Percentiles rank a stretch among this genome's conserved stretches.
These are phyloP conservation scores for Eremobia ochroleuca DNA, from an alignment of 2,888 invertebrate genomes.

Conservation along the genomic window DNA sequence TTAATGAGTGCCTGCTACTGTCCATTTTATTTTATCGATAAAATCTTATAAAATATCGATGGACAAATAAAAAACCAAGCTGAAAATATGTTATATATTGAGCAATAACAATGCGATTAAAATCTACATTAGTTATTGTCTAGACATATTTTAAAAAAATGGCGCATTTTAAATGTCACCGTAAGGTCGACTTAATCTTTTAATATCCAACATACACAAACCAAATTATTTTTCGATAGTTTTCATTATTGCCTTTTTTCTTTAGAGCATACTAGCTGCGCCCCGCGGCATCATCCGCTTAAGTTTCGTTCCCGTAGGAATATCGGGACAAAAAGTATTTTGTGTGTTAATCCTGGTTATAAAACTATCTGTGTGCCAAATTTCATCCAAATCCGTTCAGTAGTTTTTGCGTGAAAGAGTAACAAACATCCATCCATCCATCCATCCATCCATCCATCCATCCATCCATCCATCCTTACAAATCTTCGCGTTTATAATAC, in stretches of 20 bases:
- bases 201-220: slow-evolving; percentile 16
- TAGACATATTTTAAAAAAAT: slow-evolving; percentile 9
- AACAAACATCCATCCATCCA: no score
- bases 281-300: no score
- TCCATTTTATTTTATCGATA: slow-evolving; percentile 75
- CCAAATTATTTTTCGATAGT: slow-evolving; percentile 46
- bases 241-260: slow-evolving; percentile 29
- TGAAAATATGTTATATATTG: slow-evolving; percentile 7
- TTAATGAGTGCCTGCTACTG: slow-evolving; percentile 83
- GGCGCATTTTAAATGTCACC: slow-evolving; percentile 44
- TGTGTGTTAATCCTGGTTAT: no score
- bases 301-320: no score
- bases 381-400: no score
- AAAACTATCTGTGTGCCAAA: no score
- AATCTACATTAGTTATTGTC: slow-evolving; percentile 9
- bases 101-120: slow-evolving; percentile 30
- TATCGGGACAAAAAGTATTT: no score
- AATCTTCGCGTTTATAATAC: no score
- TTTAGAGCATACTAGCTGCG: slow-evolving; percentile 2
- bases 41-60: slow-evolving; percentile 70
- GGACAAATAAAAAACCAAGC: slow-evolving; percentile 14
- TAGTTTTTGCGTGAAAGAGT: no score
- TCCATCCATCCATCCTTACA: no score
- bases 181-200: slow-evolving; percentile 28
- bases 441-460: no score